Evolutionary conservation across 2,888 invertebrate genomes (phyloP).

Genomic region (Trimorus sp.): DNA sequence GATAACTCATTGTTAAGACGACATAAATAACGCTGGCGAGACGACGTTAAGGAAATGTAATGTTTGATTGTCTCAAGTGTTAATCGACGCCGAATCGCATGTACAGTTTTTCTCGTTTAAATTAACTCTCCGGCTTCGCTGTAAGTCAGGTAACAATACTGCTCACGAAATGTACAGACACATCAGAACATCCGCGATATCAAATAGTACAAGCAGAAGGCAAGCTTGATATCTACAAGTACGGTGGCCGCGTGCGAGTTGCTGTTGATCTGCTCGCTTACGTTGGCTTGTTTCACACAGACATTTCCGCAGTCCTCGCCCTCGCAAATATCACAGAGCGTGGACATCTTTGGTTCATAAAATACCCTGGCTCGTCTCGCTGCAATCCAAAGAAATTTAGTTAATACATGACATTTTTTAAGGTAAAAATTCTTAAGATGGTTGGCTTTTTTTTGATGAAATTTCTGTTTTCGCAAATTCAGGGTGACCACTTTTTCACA

Average conservation of each 20-base stretch:
- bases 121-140: slow-evolving; percentile 22
- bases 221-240: slow-evolving; percentile 52
- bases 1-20: slow-evolving; percentile 33
- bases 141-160: slow-evolving; percentile 34
- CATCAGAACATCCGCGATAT: slow-evolving; percentile 41
- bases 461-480: too few relatives aligned
- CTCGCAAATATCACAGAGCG: slow-evolving; percentile 93
- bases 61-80: slow-evolving; percentile 7
- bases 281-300: slow-evolving; percentile 74
- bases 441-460: too few relatives aligned
- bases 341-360: slow-evolving; percentile 87
- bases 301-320: slow-evolving; percentile 84
- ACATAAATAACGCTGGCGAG: slow-evolving; percentile 36
- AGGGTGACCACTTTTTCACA: too few relatives aligned
- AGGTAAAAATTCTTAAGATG: too few relatives aligned
- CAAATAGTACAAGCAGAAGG: slow-evolving; percentile 50
- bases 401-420: too few relatives aligned
- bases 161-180: slow-evolving; percentile 21
- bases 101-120: slow-evolving; percentile 18
- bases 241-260: slow-evolving; percentile 38
- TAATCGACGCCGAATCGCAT: slow-evolving; percentile 13
- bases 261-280: slow-evolving; percentile 60
- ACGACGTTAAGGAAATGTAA: slow-evolving; percentile 13
- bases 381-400: slow-evolving; percentile 23
- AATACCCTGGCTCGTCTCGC: slow-evolving; percentile 92